A percentile compares a stretch with the other conserved stretches of the same genome.
phyloP scores from a whole-genome alignment of 1,140 invertebrate genomes.

The Notospermus geniculatus region DNA sequence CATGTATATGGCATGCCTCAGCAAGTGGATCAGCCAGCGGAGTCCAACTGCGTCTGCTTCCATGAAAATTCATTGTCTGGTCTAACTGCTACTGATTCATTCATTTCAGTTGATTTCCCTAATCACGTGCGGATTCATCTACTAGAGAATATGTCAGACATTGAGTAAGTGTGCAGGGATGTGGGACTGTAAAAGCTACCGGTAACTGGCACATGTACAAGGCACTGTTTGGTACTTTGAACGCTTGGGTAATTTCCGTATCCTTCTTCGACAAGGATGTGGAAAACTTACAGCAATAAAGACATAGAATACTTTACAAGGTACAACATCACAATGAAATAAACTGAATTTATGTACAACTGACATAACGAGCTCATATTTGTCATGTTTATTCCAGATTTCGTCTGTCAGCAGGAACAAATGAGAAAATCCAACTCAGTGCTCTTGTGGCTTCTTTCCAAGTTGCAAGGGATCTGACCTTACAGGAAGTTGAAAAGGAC shows the following conservation, averaged over 20 bases:
- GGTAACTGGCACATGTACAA: no score
- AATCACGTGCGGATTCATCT: conserved; percentile 70
- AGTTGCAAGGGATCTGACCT: conserved; percentile 60
- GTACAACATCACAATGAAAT: no score
- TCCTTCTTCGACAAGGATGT: no score
- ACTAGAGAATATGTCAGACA: conserved; percentile 76
- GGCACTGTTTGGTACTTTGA: no score
- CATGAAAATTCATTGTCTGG: conserved; percentile 12
- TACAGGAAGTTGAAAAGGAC: conserved; percentile 36
- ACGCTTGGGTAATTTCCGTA: no score
- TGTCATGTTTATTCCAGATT: conserved; percentile 53
- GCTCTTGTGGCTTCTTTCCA: conserved; percentile 78
- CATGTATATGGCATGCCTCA: conserved; percentile 2
- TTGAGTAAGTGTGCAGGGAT: conserved; percentile 65
- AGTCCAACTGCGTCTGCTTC: no score
- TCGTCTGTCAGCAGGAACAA: conserved; percentile 71
- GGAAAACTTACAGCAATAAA: no score
- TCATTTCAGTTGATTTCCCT: conserved; percentile 77
- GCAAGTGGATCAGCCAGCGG: no score
- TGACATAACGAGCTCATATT: no score
- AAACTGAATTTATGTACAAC: no score
- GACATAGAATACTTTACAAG: no score
- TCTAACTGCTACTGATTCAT: conserved; percentile 19
- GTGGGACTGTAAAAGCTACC: no score
- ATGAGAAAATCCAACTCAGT: conserved; percentile 82